Evolutionary conservation across 2,113 vertebrate genomes (phyloP).

Genomic region (Uropsilus gracilis): DNA sequence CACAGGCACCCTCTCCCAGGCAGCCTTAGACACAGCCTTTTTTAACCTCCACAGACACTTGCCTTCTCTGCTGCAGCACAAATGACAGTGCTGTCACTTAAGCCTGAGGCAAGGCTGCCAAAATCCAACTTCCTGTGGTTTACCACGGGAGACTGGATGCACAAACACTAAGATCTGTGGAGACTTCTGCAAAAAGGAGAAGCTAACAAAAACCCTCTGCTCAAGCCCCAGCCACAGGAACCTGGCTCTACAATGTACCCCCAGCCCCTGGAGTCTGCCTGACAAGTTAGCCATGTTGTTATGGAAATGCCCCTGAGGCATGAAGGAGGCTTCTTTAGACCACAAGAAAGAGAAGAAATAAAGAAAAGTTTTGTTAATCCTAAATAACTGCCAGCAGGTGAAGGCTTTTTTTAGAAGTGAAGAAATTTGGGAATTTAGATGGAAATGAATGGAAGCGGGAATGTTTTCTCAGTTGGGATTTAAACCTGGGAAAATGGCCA

Average conservation of each 20-base stretch:
- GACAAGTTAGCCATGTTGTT: background rate
- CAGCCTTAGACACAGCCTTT: background rate
- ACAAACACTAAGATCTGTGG: background rate
- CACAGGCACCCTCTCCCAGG: background rate
- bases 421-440: background rate
- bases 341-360: background rate
- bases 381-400: slow-evolving; percentile 5
- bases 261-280: background rate
- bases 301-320: background rate
- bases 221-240: background rate
- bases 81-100: background rate
- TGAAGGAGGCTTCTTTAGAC: background rate
- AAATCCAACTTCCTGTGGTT: background rate
- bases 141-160: background rate
- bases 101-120: background rate
- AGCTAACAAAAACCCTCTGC: background rate
- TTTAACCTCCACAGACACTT: background rate
- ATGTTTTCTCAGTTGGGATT: background rate
- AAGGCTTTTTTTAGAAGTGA: background rate
- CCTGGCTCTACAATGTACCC: background rate
- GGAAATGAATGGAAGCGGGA: background rate
- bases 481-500: background rate
- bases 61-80: background rate
- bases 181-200: background rate
- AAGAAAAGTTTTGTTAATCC: background rate